Percentiles rank a stretch among this genome's conserved stretches.
These are phyloP conservation scores for Chloroceryle aenea DNA, from an alignment of 2,113 vertebrate species.

Conservation along the genomic window DNA sequence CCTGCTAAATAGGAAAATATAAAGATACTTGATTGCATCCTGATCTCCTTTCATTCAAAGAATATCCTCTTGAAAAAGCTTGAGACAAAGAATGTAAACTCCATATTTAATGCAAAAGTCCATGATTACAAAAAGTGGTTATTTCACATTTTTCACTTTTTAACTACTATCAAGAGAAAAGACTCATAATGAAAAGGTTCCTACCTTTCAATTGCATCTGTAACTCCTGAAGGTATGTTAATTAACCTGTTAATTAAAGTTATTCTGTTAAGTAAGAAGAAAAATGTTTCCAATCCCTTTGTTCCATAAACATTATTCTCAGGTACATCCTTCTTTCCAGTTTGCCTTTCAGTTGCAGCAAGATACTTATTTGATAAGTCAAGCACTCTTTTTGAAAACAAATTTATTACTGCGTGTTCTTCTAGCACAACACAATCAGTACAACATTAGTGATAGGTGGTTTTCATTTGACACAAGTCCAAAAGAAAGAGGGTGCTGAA, in stretches of 20 bases:
- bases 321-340: not conserved
- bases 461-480: constrained; percentile 69
- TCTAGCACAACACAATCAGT: not conserved
- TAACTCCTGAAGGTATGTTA: constrained; percentile 53
- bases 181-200: not conserved
- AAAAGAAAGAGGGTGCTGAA: constrained; percentile 69
- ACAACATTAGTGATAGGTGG: constrained; percentile 71
- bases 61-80: not conserved
- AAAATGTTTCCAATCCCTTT: constrained; percentile 29
- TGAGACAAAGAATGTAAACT: not conserved
- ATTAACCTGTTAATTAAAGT: constrained; percentile 73
- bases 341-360: constrained; percentile 45
- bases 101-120: not conserved
- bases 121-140: not conserved
- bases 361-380: constrained; percentile 77
- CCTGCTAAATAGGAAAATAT: not conserved
- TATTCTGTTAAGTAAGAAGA: constrained; percentile 73
- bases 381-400: constrained; percentile 78
- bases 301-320: not conserved
- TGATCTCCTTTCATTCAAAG: not conserved
- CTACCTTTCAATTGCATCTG: constrained; percentile 73
- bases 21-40: not conserved
- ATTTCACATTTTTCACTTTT: not conserved
- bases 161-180: not conserved
- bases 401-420: constrained; percentile 45